These are phyloP conservation scores for Trematocara caparti DNA, from an alignment of 2,797 vertebrate genomes.

Conservation along the genomic window DNA sequence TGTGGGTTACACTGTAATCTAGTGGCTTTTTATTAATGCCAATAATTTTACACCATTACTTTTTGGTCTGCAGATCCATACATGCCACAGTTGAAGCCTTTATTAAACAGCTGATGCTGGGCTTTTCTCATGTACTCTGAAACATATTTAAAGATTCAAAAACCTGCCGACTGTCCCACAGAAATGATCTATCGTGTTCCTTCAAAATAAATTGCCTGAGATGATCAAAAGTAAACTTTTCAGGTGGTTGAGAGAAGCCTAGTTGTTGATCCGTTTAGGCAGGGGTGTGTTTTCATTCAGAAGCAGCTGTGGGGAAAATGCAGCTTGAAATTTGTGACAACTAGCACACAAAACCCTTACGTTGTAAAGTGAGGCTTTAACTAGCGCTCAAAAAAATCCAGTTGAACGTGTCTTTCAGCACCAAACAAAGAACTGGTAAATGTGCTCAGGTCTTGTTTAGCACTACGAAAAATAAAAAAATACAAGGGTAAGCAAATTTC, in stretches of 20 bases:
- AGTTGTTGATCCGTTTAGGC: not conserved
- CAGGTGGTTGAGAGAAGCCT: not conserved
- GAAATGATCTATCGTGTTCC: not conserved
- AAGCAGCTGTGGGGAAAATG: not conserved
- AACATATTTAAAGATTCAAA: not conserved
- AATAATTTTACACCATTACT: not conserved
- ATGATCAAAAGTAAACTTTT: not conserved
- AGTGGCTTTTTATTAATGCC: not conserved
- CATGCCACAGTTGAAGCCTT: not conserved
- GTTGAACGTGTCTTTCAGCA: not conserved
- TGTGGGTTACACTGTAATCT: not conserved
- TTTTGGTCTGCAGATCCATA: not conserved
- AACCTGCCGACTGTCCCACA: not conserved
- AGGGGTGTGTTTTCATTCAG: not conserved
- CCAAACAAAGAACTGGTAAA: not conserved
- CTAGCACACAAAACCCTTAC: rapidly evolving
- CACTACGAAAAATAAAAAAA: not conserved
- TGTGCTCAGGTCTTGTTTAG: not conserved
- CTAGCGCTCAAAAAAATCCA: not conserved
- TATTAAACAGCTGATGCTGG: not conserved
- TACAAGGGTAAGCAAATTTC: not conserved
- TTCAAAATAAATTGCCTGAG: not conserved
- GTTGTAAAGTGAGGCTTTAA: not conserved
- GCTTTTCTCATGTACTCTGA: rapidly evolving
- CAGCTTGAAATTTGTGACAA: not conserved